Conservation (phyloP, 2,113 vertebrate species). For the Zapus hudsonius region DNA sequence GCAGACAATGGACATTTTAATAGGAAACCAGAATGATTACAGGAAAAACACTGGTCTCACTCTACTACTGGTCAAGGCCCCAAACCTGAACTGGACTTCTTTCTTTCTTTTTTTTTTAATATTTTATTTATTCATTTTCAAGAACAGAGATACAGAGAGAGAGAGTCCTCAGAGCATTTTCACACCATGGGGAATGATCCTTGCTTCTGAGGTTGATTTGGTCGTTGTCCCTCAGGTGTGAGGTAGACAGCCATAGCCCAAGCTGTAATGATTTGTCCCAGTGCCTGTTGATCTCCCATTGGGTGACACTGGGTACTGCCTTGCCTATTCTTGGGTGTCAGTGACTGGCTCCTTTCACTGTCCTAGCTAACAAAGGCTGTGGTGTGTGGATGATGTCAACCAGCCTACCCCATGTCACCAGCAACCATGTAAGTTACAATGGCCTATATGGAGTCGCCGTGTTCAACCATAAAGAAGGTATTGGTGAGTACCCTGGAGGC, state of each 20-base stretch:
- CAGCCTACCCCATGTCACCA: slow-evolving; percentile 92
- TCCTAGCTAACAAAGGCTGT: slow-evolving; percentile 92
- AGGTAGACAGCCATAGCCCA: background rate
- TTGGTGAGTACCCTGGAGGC: slow-evolving; percentile 83
- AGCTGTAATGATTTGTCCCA: background rate
- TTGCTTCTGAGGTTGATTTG: background rate
- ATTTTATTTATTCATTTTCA: too few relatives aligned
- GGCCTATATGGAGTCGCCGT: slow-evolving; percentile 92
- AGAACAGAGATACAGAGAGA: too few relatives aligned
- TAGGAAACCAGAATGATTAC: background rate
- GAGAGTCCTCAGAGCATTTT: background rate
- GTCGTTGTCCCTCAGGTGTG: background rate
- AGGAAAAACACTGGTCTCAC: background rate
- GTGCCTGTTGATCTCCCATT: background rate
- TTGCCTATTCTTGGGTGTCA: fast-evolving
- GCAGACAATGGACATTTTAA: slow-evolving; percentile 12
- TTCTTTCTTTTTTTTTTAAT: too few relatives aligned
- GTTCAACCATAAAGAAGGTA: slow-evolving; percentile 91
- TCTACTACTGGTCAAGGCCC: background rate
- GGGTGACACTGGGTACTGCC: background rate
- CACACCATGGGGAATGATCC: background rate
- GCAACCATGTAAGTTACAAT: slow-evolving; percentile 92
- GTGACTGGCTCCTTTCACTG: slow-evolving; percentile 31
- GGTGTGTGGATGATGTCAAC: slow-evolving; percentile 94
- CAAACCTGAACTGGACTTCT: background rate